Percentiles rank a stretch among this genome's conserved stretches.
phyloP scores from a whole-genome alignment of 2,113 vertebrate species.

The Pampusana beccarii region DNA sequence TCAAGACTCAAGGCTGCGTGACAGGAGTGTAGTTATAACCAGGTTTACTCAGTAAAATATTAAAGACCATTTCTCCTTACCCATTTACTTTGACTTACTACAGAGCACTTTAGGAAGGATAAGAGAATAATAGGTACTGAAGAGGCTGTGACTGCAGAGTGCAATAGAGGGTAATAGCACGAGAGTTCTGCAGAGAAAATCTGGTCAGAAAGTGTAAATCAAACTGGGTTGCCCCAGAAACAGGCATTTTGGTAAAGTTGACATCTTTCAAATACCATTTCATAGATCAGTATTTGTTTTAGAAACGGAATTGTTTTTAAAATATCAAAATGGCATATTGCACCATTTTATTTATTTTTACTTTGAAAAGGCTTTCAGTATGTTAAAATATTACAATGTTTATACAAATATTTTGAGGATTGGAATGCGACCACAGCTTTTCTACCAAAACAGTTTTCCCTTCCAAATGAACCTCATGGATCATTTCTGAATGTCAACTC shows the following conservation, averaged over 20 bases:
- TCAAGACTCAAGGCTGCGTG: constrained; percentile 8
- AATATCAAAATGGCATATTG: background rate
- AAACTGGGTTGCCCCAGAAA: background rate
- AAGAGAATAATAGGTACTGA: constrained; percentile 25
- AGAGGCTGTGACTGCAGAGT: constrained; percentile 9
- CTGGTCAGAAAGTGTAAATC: constrained; percentile 23
- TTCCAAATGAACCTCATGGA: background rate
- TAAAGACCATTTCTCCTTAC: constrained; percentile 28
- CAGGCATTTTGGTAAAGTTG: background rate
- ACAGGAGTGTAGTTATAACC: constrained; percentile 6
- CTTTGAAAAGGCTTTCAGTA: background rate
- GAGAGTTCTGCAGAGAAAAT: constrained; percentile 17
- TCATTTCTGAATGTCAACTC: background rate
- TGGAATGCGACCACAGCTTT: background rate
- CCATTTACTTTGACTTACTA: constrained; percentile 45
- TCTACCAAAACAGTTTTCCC: background rate
- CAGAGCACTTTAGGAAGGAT: constrained; percentile 11
- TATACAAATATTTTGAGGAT: background rate
- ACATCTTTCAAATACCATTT: constrained; percentile 12
- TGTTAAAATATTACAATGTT: background rate
- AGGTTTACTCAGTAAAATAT: constrained; percentile 49
- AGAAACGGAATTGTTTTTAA: background rate
- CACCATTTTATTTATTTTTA: constrained; percentile 26
- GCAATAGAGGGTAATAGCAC: constrained; percentile 1
- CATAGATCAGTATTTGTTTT: constrained; percentile 6